A percentile compares a stretch with the other conserved stretches of the same genome.
Evolutionary conservation across 2,113 vertebrate genomes (phyloP).

Genomic region (Empidonax traillii): DNA sequence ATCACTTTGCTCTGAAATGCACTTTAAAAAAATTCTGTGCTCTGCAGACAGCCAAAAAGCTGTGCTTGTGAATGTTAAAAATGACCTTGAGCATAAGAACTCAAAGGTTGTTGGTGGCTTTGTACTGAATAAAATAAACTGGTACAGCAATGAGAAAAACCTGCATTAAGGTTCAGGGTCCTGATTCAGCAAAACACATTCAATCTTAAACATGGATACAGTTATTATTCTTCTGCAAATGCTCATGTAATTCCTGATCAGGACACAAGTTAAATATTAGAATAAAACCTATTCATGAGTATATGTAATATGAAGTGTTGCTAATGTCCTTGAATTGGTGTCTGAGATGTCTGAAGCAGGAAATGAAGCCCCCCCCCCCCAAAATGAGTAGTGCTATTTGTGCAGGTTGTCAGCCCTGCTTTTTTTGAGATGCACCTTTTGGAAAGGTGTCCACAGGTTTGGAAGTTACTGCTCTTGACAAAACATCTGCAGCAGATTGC

Average conservation of each 20-base stretch:
- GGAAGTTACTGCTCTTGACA: background rate
- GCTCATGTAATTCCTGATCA: background rate
- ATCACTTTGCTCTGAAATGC: constrained; percentile 25
- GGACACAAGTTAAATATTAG: background rate
- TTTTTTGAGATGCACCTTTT: background rate
- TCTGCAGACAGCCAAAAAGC: constrained; percentile 54
- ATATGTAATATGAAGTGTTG: background rate
- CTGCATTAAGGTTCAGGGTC: constrained; percentile 10
- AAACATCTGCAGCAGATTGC: background rate
- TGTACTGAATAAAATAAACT: constrained; percentile 56
- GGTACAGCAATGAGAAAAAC: constrained; percentile 48
- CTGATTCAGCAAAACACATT: constrained; percentile 42
- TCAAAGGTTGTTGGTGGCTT: constrained; percentile 40
- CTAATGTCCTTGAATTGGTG: background rate
- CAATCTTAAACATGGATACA: background rate
- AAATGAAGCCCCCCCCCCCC: background rate
- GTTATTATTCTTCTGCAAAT: background rate
- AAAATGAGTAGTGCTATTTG: background rate
- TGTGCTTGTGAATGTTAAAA: constrained; percentile 57
- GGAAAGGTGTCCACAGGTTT: background rate
- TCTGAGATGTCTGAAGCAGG: background rate
- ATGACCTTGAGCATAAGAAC: constrained; percentile 51
- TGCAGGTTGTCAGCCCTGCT: background rate
- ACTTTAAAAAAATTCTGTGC: background rate
- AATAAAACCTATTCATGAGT: background rate